A percentile compares a stretch with the other conserved stretches of the same genome.
Conservation (phyloP, 2,797 vertebrate species). For the Phyllotis vaccarum region DNA sequence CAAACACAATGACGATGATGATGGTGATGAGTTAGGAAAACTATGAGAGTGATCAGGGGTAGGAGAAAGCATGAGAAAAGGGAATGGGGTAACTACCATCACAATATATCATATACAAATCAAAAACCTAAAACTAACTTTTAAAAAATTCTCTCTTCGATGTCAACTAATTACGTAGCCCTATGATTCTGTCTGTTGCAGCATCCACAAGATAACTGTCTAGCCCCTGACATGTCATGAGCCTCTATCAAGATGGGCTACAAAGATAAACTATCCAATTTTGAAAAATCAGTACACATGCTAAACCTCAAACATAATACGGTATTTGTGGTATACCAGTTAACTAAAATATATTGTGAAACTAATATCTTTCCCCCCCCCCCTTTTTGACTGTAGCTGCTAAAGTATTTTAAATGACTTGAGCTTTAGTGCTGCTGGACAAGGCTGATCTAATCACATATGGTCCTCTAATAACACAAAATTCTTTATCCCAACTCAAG, state of each 20-base stretch:
- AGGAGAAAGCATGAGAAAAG: neutral
- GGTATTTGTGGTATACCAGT: neutral
- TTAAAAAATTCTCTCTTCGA: neutral
- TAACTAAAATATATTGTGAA: conserved; percentile 37
- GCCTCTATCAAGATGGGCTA: neutral
- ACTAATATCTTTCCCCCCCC: neutral
- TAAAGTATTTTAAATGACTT: neutral
- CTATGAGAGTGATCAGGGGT: no score
- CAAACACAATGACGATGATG: neutral
- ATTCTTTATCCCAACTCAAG: neutral
- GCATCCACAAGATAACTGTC: neutral
- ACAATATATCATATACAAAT: neutral
- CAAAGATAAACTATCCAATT: neutral
- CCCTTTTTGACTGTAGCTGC: neutral
- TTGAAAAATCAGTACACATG: neutral
- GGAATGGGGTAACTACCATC: neutral
- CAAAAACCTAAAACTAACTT: neutral
- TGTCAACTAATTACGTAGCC: neutral
- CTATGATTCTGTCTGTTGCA: neutral
- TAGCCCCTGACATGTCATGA: neutral
- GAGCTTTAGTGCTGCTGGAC: neutral
- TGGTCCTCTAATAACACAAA: neutral
- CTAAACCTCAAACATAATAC: neutral
- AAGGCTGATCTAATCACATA: neutral
- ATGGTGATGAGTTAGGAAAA: neutral